Percentiles rank a stretch among this genome's conserved stretches.
Conservation (phyloP, 2,113 vertebrate genomes). For the Anser cygnoides region DNA sequence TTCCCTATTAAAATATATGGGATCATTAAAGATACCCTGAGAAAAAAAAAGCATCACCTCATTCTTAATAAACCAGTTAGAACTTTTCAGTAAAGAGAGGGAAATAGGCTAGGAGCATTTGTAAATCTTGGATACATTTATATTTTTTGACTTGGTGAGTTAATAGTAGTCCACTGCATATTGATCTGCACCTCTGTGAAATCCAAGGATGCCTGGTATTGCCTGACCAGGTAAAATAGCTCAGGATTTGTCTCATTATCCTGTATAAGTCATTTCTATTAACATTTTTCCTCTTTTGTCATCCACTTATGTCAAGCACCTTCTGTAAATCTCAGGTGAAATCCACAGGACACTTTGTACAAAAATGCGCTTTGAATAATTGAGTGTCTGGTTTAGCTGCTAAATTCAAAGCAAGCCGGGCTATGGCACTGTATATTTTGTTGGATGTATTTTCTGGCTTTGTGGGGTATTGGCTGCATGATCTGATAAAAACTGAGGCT, state of each 20-base stretch:
- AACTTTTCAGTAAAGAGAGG: not conserved
- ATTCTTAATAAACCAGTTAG: not conserved
- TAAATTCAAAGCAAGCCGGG: conserved; percentile 32
- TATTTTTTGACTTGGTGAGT: not conserved
- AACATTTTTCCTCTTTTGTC: not conserved
- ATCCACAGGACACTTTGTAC: not conserved
- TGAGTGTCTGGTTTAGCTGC: not conserved
- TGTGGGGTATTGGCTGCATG: conserved; percentile 44
- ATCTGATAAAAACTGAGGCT: conserved; percentile 74
- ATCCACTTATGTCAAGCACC: not conserved
- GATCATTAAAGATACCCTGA: not conserved
- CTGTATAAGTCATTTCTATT: not conserved
- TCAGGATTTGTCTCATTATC: not conserved
- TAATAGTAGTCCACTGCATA: not conserved
- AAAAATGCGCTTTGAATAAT: not conserved
- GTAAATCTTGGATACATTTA: not conserved
- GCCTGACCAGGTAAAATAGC: not conserved
- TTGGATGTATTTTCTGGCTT: conserved; percentile 53
- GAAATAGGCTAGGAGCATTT: not conserved
- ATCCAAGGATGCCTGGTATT: not conserved
- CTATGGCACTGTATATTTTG: conserved; percentile 9
- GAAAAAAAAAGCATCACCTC: not conserved
- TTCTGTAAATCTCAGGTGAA: conserved; percentile 27
- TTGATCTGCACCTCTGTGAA: not conserved
- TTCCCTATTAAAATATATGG: not conserved